phyloP scores from a whole-genome alignment of 2,888 invertebrate genomes.

The Ophion slaviceki region DNA sequence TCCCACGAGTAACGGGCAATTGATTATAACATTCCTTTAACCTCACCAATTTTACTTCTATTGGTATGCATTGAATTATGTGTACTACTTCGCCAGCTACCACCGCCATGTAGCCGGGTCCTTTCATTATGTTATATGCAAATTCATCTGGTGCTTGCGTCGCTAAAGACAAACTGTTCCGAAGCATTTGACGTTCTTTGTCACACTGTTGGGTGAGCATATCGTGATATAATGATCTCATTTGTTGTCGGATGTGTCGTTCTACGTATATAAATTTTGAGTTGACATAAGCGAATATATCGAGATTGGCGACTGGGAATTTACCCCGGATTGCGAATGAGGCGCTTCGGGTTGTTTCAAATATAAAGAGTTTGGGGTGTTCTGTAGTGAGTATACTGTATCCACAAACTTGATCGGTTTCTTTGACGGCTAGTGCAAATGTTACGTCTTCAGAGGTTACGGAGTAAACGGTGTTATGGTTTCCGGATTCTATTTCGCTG shows the following conservation, averaged over 20 bases:
- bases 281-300: slow-evolving; percentile 31
- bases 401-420: slow-evolving; percentile 27
- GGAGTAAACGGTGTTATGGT: slow-evolving; percentile 12
- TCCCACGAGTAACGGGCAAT: neutral
- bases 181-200: neutral
- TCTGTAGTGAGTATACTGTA: slow-evolving; percentile 16
- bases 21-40: neutral
- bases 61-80: too few relatives aligned
- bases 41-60: too few relatives aligned
- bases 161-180: too few relatives aligned
- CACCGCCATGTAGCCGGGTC: too few relatives aligned
- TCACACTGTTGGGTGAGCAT: too few relatives aligned
- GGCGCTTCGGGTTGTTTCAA: slow-evolving; percentile 18
- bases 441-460: slow-evolving; percentile 6
- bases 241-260: too few relatives aligned
- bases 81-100: too few relatives aligned
- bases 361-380: slow-evolving; percentile 36
- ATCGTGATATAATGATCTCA: too few relatives aligned
- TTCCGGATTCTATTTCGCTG: neutral
- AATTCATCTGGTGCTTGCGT: too few relatives aligned
- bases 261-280: too few relatives aligned
- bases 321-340: slow-evolving; percentile 8
- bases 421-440: slow-evolving; percentile 9
- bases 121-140: too few relatives aligned
- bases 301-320: slow-evolving; percentile 31